Percentiles rank a stretch among this genome's conserved stretches.
Conservation (phyloP, 2,797 vertebrate genomes). For the Sebastiscus tertius region DNA sequence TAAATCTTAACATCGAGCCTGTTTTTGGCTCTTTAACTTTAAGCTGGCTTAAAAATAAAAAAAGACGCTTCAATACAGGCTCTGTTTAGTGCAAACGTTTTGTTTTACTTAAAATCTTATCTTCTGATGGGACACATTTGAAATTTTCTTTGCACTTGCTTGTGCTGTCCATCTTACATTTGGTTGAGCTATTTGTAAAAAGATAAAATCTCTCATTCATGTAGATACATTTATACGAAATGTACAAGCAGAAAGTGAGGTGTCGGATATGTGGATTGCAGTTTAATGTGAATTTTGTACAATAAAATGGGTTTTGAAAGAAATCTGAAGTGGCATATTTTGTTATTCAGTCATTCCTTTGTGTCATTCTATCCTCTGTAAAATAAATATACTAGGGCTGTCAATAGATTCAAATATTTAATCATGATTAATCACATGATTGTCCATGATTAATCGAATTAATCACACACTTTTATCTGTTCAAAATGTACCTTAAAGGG, state of each 20-base stretch:
- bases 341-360: not conserved
- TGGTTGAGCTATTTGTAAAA: not conserved
- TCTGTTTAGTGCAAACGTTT: not conserved
- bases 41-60: conserved; percentile 1
- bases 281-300: not conserved
- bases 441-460: too few species aligned
- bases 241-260: not conserved
- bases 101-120: not conserved
- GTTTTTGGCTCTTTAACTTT: not conserved
- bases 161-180: not conserved
- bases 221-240: not conserved
- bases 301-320: conserved; percentile 17
- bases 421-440: too few species aligned
- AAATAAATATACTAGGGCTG: not conserved
- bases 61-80: not conserved
- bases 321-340: not conserved
- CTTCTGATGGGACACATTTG: not conserved
- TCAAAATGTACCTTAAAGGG: too few species aligned
- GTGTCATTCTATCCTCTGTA: not conserved
- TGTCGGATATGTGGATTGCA: not conserved
- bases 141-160: not conserved
- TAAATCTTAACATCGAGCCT: not conserved
- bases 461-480: too few species aligned
- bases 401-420: too few species aligned
- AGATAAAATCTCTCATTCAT: not conserved